phyloP scores from a whole-genome alignment of 2,113 vertebrate species.

The Echinops telfairi region DNA sequence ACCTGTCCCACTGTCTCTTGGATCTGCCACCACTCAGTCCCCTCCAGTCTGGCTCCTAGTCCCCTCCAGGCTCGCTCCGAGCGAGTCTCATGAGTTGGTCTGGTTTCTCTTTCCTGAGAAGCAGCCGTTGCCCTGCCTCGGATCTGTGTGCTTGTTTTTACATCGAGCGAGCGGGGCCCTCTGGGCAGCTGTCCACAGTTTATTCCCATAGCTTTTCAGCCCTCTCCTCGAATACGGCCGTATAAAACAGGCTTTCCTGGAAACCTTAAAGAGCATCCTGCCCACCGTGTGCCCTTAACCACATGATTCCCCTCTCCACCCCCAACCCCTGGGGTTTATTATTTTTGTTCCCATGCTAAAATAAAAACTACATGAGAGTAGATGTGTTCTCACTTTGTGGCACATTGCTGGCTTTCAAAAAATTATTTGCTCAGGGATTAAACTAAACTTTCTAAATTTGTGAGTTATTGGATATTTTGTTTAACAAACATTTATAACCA shows the following conservation, averaged over 20 bases:
- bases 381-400: not conserved
- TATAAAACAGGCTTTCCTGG: not conserved
- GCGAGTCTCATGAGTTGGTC: not conserved
- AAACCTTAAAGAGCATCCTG: not conserved
- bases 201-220: not conserved
- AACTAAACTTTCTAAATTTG: not conserved
- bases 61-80: not conserved
- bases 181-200: not conserved
- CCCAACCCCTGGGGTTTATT: not conserved
- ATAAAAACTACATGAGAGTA: not conserved
- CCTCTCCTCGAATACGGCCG: not conserved
- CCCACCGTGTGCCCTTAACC: not conserved
- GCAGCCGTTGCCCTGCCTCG: not conserved
- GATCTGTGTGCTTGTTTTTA: not conserved
- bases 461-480: constrained; percentile 16
- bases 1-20: not conserved
- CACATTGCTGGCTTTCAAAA: not conserved
- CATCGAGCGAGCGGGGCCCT: not conserved
- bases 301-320: not conserved
- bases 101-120: not conserved
- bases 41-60: not conserved
- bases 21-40: not conserved
- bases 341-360: not conserved
- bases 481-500: not conserved
- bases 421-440: not conserved